Conservation (phyloP, 2,888 invertebrate genomes). For the Rhagonycha fulva region DNA sequence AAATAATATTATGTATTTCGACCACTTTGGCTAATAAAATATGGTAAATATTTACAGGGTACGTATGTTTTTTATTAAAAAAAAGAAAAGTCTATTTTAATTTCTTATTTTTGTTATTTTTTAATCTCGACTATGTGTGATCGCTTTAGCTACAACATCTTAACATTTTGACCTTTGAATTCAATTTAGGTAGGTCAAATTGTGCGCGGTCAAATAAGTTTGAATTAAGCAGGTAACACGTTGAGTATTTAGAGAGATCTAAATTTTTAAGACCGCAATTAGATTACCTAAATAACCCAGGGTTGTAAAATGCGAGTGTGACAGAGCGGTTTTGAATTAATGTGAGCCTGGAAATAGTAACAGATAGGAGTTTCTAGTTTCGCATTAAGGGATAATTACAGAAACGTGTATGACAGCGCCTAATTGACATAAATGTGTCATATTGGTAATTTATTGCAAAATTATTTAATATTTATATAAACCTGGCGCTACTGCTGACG, state of each 20-base stretch:
- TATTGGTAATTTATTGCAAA: neutral
- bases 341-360: neutral
- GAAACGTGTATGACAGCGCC: neutral
- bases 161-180: neutral
- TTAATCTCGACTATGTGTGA: neutral
- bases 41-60: neutral
- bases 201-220: neutral
- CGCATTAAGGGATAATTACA: neutral
- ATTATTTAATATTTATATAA: neutral
- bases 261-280: neutral
- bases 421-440: neutral
- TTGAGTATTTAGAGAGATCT: neutral
- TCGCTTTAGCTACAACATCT: neutral
- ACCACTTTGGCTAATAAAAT: neutral
- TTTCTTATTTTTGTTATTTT: neutral
- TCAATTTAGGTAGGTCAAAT: too few species aligned
- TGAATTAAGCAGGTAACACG: neutral
- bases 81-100: neutral
- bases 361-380: neutral
- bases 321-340: neutral
- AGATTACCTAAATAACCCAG: neutral
- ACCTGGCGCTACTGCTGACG: neutral
- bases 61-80: neutral
- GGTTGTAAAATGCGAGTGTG: neutral
- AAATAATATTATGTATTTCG: neutral